Conservation (phyloP, 2,113 vertebrate genomes). For the Indri indri region DNA sequence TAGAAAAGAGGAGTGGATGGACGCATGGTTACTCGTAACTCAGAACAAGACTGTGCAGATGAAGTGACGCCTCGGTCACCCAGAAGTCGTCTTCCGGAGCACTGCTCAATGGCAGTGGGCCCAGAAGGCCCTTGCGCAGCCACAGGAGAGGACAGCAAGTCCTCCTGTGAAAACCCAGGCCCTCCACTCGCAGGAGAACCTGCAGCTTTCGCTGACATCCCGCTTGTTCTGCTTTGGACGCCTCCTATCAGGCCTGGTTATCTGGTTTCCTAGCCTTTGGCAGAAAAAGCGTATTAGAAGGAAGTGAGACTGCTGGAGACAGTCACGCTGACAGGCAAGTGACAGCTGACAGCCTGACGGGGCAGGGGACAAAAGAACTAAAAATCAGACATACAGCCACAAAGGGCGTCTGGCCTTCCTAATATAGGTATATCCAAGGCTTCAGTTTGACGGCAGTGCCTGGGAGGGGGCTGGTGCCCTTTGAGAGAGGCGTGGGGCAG, state of each 20-base stretch:
- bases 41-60: neutral
- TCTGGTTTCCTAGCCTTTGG: slow-evolving; percentile 24
- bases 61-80: neutral
- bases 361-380: neutral
- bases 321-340: neutral
- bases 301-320: neutral
- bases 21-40: neutral
- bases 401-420: neutral
- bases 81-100: neutral
- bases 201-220: neutral
- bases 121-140: neutral
- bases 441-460: fast-evolving
- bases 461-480: neutral
- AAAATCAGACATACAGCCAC: neutral
- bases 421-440: neutral
- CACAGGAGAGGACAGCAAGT: neutral
- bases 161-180: neutral
- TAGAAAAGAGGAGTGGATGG: neutral
- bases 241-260: neutral
- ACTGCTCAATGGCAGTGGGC: neutral
- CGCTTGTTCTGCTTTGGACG: neutral
- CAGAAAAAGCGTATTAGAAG: slow-evolving; percentile 14
- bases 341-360: neutral
- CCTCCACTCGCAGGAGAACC: neutral
- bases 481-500: neutral